Evolutionary conservation across 2,113 vertebrate species (phyloP).

Genomic region (Sigmodon hispidus): DNA sequence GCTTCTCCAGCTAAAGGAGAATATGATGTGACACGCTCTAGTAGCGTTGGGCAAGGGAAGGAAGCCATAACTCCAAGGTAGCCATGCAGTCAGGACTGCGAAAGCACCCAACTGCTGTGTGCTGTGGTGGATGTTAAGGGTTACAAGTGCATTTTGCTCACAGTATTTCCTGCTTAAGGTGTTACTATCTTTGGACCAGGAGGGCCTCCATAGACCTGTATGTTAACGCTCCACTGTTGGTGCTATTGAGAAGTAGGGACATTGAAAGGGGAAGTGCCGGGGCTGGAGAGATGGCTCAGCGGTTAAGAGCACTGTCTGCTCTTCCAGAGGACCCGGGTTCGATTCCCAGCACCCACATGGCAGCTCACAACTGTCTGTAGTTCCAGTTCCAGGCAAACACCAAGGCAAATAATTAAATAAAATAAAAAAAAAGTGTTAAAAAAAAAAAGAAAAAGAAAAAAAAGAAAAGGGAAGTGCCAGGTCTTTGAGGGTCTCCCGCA

Average conservation of each 20-base stretch:
- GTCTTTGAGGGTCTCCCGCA: neutral
- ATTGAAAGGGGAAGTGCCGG: neutral
- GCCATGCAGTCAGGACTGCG: too few relatives aligned
- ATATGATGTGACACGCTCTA: accelerated
- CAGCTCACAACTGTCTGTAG: too few relatives aligned
- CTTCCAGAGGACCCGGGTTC: too few relatives aligned
- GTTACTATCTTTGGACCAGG: neutral
- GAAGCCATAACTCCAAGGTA: neutral
- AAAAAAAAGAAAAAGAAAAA: too few relatives aligned
- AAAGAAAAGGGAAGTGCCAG: too few relatives aligned
- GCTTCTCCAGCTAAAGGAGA: neutral
- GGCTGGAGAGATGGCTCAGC: too few relatives aligned
- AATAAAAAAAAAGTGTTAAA: too few relatives aligned
- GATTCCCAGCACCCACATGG: too few relatives aligned
- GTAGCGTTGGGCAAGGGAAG: neutral
- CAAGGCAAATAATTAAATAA: too few relatives aligned
- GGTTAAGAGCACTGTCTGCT: too few relatives aligned
- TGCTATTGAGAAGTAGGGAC: neutral
- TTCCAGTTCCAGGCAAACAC: too few relatives aligned
- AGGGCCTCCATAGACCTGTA: neutral
- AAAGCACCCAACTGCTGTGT: neutral
- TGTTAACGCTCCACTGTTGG: neutral
- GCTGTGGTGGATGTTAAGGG: neutral
- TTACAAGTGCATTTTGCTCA: neutral
- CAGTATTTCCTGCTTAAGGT: neutral